These are phyloP conservation scores for Ceratina australensis DNA, from an alignment of 1,140 invertebrate species.

Conservation along the genomic window DNA sequence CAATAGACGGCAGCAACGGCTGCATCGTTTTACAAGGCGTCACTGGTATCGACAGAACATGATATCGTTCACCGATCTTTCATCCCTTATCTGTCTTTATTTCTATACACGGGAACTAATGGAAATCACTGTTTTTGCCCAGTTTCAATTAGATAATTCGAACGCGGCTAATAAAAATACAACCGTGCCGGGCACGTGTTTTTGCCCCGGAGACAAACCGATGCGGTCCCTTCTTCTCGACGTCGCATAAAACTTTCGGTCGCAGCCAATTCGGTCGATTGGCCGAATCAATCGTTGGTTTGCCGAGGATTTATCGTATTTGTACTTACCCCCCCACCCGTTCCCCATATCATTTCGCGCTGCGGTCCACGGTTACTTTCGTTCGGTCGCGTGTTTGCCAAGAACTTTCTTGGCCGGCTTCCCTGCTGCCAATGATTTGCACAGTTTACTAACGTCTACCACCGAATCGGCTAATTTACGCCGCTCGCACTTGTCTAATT, in stretches of 20 bases:
- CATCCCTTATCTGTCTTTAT: background rate
- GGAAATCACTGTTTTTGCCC: background rate
- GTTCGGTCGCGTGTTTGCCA: background rate
- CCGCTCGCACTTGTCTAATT: conserved; percentile 44
- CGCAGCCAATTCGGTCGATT: background rate
- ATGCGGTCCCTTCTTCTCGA: too few relatives aligned
- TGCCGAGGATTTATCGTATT: background rate
- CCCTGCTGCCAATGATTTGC: conserved; percentile 21
- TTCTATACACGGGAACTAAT: background rate
- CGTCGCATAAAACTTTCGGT: background rate
- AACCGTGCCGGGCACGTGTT: background rate
- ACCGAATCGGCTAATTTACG: conserved; percentile 33
- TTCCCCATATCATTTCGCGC: conserved; percentile 19
- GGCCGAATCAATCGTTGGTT: conserved; percentile 18
- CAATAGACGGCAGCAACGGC: conserved; percentile 26
- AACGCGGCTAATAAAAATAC: too few relatives aligned
- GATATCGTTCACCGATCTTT: conserved; percentile 28
- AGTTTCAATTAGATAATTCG: background rate
- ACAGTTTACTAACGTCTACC: conserved; percentile 12
- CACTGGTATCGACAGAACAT: conserved; percentile 34
- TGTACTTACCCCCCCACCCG: background rate
- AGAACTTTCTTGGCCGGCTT: conserved; percentile 34
- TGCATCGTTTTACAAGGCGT: conserved; percentile 41
- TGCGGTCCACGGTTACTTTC: conserved; percentile 3
- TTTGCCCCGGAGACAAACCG: background rate